Evolutionary conservation across 2,888 invertebrate genomes (phyloP).

Genomic region (Leptarthrus brevirostris): DNA sequence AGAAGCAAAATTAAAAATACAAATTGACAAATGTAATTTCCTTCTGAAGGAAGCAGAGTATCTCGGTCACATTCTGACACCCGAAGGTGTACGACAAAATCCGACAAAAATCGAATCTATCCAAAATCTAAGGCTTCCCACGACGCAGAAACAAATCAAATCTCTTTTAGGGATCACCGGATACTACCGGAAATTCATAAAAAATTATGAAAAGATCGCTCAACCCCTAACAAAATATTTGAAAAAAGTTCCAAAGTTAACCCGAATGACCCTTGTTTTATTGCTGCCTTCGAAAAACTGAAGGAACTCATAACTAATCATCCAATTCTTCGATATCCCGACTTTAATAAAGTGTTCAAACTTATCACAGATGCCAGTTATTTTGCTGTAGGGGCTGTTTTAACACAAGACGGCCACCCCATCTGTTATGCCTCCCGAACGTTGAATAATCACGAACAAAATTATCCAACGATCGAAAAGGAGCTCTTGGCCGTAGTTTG

Average conservation of each 20-base stretch:
- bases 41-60: constrained; percentile 49
- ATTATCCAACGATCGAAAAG: constrained; percentile 39
- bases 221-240: constrained; percentile 14
- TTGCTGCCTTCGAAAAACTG: constrained; percentile 2
- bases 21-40: constrained; percentile 52
- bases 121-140: constrained; percentile 3
- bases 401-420: constrained; percentile 34
- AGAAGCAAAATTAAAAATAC: constrained; percentile 49
- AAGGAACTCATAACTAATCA: constrained; percentile 19
- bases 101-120: constrained; percentile 47
- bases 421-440: constrained; percentile 43
- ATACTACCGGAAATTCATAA: constrained; percentile 10
- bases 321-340: constrained; percentile 17
- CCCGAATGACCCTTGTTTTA: constrained; percentile 2
- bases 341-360: constrained; percentile 15
- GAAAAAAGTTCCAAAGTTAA: constrained; percentile 18
- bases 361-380: constrained; percentile 13
- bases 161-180: constrained; percentile 2
- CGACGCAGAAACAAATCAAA: constrained; percentile 33
- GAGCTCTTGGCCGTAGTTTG: constrained; percentile 12
- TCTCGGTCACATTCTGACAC: constrained; percentile 52
- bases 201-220: background rate
- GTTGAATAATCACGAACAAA: constrained; percentile 24
- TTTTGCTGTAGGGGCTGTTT: constrained; percentile 5
- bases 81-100: constrained; percentile 50